Evolutionary conservation across 2,797 vertebrate species (phyloP), one percentile per base, ranked within the genome.

Genomic region (Alcedo atthis): DNA sequence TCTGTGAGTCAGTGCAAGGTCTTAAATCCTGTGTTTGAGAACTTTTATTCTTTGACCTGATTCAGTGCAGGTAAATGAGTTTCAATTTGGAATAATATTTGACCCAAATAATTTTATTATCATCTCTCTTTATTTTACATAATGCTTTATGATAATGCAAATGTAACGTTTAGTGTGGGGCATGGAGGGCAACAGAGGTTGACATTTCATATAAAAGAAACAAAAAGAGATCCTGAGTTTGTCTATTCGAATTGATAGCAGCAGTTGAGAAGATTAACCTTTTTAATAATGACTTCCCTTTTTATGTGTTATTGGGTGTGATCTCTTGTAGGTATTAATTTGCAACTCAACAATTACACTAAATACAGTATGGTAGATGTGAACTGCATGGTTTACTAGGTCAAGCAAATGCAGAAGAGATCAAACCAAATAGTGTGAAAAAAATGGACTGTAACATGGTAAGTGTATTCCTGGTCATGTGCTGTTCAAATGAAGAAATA

Each of bases 341-440:
- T 94, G 64, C 90, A 83, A 81, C 69, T 87, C 87, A 73, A 15
- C 86, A 91, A 82, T 94, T 94, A 88, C 70, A 51, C 89, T 74
- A 54, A 54, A 64, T 85, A 83, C 92, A 92, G 62, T 32, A 64
- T 68, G 54, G 90, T 81, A 16, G 78, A 69, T 94, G 90, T 55
- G 93, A 94, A 73, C 78, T 59, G 93, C 90, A 73, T 75, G 86
- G 79, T 93, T 96, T 94, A 79, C 61, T 68, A 81, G 92, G 95
- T 92, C 94, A 96, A 93, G 83, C 55, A 94, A 94, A 95, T 86
- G 94, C 71, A 92, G 87, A 91, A 94, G 86, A 96, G 92, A 94
- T 93, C 8, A 45, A 90, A 90, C 82, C 74, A 95, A 96, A 87
- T 58, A 87, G 84, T 83, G 87, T 81, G 66, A 94, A 92, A 94